Percentiles rank a stretch among this genome's conserved stretches.
phyloP scores from a whole-genome alignment of 2,113 vertebrate species.

The Protobothrops mucrosquamatus region DNA sequence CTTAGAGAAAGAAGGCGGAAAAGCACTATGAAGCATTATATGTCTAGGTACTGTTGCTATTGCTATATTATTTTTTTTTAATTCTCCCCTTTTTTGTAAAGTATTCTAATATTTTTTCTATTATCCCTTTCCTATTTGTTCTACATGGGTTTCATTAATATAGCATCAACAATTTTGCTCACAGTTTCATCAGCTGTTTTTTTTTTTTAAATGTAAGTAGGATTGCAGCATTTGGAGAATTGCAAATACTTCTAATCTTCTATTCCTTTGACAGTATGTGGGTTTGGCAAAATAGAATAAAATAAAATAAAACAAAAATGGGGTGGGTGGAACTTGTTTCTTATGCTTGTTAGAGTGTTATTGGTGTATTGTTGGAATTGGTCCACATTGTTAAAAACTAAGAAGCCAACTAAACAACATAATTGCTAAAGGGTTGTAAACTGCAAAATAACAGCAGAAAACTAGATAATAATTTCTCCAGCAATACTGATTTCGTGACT shows the following conservation, averaged over 20 bases:
- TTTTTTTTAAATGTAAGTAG: not conserved
- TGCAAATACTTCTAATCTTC: not conserved
- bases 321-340: not conserved
- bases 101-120: not conserved
- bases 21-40: not conserved
- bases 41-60: too few relatives aligned
- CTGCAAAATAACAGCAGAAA: not conserved
- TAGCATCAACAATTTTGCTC: not conserved
- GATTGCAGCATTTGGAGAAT: not conserved
- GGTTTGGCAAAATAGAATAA: not conserved
- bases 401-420: not conserved
- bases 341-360: not conserved
- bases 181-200: not conserved
- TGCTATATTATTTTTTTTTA: not conserved
- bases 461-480: slow-evolving; percentile 3
- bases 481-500: not conserved
- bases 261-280: not conserved
- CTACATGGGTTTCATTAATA: not conserved
- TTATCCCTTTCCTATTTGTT: not conserved
- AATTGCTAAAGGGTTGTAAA: not conserved
- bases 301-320: not conserved
- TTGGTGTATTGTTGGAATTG: not conserved
- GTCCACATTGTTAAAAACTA: not conserved
- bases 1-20: not conserved
- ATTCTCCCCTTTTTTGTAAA: not conserved